These are phyloP conservation scores for Caerostris darwini DNA, from an alignment of 1,140 invertebrate species.

Conservation along the genomic window DNA sequence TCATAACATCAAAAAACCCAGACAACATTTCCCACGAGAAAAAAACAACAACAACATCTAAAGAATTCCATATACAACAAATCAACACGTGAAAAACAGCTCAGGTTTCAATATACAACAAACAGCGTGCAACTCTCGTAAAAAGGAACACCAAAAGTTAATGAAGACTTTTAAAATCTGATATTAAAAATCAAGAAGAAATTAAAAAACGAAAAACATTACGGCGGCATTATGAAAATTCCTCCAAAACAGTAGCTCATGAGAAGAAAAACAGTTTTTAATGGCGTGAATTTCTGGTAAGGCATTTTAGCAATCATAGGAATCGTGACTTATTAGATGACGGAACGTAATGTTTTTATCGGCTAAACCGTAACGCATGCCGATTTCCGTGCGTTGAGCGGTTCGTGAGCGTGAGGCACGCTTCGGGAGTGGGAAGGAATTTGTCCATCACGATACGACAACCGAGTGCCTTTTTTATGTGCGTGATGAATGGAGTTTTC, in stretches of 20 bases:
- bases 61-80: no score
- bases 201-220: neutral
- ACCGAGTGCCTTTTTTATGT: neutral
- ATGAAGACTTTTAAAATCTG: conserved; percentile 24
- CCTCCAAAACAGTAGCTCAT: conserved; percentile 43
- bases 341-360: conserved; percentile 44
- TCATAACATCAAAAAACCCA: no score
- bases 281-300: neutral
- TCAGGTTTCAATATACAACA: no score
- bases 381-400: conserved; percentile 55
- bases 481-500: no score
- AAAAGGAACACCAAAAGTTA: neutral
- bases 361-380: conserved; percentile 43
- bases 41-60: no score
- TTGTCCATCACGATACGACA: conserved; percentile 60
- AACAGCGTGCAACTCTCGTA: no score
- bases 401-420: conserved; percentile 38
- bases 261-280: neutral
- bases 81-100: no score
- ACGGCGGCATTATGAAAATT: neutral
- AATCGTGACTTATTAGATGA: conserved; percentile 67
- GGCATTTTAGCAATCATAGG: neutral
- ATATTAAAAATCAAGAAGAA: neutral
- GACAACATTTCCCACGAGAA: no score
- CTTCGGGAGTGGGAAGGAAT: conserved; percentile 1